Percentiles rank a stretch among this genome's conserved stretches.
These are phyloP conservation scores for Bradypodion ventrale DNA, from an alignment of 2,797 vertebrate genomes.

Conservation along the genomic window DNA sequence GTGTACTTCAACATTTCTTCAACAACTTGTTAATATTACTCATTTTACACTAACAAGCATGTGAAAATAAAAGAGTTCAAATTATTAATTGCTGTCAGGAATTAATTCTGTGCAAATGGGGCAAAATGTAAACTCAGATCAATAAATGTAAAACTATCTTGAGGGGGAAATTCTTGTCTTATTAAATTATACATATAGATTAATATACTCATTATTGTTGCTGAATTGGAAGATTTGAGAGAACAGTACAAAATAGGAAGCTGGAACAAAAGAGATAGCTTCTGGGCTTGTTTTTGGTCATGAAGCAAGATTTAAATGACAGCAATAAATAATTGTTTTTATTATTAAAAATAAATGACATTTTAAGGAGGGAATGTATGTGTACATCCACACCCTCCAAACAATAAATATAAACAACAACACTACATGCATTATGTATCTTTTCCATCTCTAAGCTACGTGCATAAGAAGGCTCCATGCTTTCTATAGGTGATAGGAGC, in stretches of 20 bases:
- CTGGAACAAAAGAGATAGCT: constrained; percentile 2
- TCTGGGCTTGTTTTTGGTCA: background rate
- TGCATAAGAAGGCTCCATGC: background rate
- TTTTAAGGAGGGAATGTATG: background rate
- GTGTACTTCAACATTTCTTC: constrained; percentile 37
- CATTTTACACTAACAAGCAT: constrained; percentile 42
- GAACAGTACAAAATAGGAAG: background rate
- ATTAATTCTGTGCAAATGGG: constrained; percentile 7
- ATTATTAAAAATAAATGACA: background rate
- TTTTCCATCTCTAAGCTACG: background rate
- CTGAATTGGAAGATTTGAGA: fast-evolving
- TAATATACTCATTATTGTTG: background rate
- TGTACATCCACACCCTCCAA: background rate
- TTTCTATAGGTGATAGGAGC: too few species aligned
- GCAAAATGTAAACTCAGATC: constrained; percentile 36
- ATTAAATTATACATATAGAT: constrained; percentile 19
- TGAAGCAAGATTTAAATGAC: background rate
- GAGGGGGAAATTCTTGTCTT: constrained; percentile 31
- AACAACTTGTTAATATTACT: constrained; percentile 48
- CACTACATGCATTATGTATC: background rate
- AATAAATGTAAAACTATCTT: constrained; percentile 18
- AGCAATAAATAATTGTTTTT: background rate
- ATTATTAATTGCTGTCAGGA: constrained; percentile 27
- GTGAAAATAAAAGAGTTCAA: constrained; percentile 32
- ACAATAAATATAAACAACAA: background rate